Conservation (phyloP, 2,888 invertebrate species). For the Chymomyza procnemis region DNA sequence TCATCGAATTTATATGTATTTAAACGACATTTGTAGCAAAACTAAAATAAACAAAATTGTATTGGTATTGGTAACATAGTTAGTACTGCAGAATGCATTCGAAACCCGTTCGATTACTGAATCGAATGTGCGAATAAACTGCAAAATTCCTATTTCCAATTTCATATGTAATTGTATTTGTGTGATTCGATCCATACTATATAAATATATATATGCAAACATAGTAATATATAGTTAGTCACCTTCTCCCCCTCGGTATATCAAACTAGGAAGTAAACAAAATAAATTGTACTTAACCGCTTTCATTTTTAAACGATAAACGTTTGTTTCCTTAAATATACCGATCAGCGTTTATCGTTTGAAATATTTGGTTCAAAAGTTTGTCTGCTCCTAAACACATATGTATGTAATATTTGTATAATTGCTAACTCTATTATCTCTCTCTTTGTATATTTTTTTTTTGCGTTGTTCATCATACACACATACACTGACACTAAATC, state of each 20-base stretch:
- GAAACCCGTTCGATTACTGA: slow-evolving; percentile 3
- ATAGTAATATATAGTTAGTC: slow-evolving; percentile 1
- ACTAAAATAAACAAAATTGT: slow-evolving; percentile 14
- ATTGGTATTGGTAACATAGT: slow-evolving; percentile 34
- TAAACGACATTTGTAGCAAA: slow-evolving; percentile 1
- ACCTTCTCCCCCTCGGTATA: not conserved
- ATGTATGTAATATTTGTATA: slow-evolving; percentile 42
- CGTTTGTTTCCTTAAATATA: not conserved
- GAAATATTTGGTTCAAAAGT: slow-evolving; percentile 41
- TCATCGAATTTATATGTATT: not conserved
- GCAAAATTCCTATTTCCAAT: slow-evolving; percentile 33
- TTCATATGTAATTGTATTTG: slow-evolving; percentile 37
- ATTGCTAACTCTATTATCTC: slow-evolving; percentile 61
- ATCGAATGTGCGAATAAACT: not conserved
- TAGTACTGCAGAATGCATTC: not conserved
- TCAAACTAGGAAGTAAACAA: slow-evolving; percentile 1
- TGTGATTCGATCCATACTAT: slow-evolving; percentile 55
- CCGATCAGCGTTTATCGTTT: slow-evolving; percentile 25
- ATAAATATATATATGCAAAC: not conserved
- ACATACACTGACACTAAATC: slow-evolving; percentile 25
- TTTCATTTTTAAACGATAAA: not conserved
- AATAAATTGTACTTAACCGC: not conserved
- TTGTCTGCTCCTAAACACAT: slow-evolving; percentile 45
- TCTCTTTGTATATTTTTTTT: slow-evolving; percentile 64
- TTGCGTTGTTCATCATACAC: slow-evolving; percentile 25